Percentiles rank a stretch among this genome's conserved stretches.
Evolutionary conservation across 1,140 invertebrate species (phyloP).

Genomic region (Papilio polyxenes): DNA sequence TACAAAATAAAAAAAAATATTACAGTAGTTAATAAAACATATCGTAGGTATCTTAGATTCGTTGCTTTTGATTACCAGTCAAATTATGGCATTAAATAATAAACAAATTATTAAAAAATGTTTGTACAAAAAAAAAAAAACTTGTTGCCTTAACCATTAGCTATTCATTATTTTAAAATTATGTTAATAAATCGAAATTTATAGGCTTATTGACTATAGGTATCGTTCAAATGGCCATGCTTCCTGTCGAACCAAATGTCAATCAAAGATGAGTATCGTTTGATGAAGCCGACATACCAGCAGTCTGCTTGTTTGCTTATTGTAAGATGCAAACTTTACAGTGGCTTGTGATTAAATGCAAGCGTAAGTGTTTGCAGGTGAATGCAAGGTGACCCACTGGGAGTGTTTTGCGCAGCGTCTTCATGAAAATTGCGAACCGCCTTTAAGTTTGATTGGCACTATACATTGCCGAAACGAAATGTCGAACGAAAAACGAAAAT

Average conservation of each 20-base stretch:
- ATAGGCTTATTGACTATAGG: neutral
- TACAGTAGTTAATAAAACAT: too few species aligned
- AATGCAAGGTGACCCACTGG: too few species aligned
- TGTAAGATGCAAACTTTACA: too few species aligned
- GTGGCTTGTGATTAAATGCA: too few species aligned
- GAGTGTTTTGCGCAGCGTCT: too few species aligned
- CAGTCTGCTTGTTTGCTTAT: neutral
- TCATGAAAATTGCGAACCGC: too few species aligned
- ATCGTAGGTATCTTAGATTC: neutral
- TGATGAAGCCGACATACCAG: neutral
- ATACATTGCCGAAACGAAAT: neutral
- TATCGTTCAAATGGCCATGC: neutral
- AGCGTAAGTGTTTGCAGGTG: too few species aligned
- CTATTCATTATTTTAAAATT: slow-evolving; percentile 13
- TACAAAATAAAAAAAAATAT: too few species aligned
- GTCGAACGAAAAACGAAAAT: neutral
- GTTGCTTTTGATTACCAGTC: neutral
- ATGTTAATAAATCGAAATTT: slow-evolving; percentile 19
- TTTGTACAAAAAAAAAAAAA: slow-evolving; percentile 2
- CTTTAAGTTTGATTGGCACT: too few species aligned
- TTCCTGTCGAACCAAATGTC: slow-evolving; percentile 24
- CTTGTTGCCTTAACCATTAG: neutral
- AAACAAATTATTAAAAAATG: neutral
- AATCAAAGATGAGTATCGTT: slow-evolving; percentile 23
- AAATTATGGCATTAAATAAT: neutral